Base-by-base conservation (phyloP, 2,888 invertebrate species). In the Tachystola acroxantha region DNA sequence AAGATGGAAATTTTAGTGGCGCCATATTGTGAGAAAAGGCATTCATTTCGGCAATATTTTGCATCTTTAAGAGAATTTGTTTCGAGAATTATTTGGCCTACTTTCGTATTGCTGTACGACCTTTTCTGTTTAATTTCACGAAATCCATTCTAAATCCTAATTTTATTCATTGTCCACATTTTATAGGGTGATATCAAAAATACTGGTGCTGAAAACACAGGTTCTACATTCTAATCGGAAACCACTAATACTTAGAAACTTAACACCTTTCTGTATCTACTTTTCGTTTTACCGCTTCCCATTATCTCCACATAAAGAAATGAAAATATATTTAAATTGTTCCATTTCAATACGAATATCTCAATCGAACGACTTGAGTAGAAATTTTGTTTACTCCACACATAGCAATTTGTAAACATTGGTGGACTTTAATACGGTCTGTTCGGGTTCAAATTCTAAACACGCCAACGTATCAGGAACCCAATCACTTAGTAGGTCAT, bases 401-500 rank as follows among this genome's bases (percentile, higher is more conserved):
- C 50, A 53, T 43, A 59, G 64, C 70, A 71, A 82, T 84, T 84
- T 75, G 75, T 82, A 82, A 82, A 79, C 82, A 82, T 82, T 80
- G 80, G 53, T 57, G 57, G 62, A 57, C 63, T 71, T 64, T 58
- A 68, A 64, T 57, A 50, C 53, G 46, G 45, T 45, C 57, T 50
- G 52, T 40, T 36, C 19, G 52, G 55, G 68, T 78, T 73, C 67
- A 68, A 73, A 84, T 85, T 84, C 81, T 61, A 76, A 74, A 75
- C 81, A 79, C 78, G 76, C 64, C 58, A 57, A 60, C 65, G 66
- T 68, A 71, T 65, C 65, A 62, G 71, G 57, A 75, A 80, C 64
- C 85, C 84, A 85, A 85, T 86, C 86, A 86, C 85, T 86, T 85
- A 85, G 82, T 77, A 68, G 84, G 78, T 78, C 74, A 84, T 80